phyloP scores from a whole-genome alignment of 2,113 vertebrate species.

The Herpailurus yagouaroundi region DNA sequence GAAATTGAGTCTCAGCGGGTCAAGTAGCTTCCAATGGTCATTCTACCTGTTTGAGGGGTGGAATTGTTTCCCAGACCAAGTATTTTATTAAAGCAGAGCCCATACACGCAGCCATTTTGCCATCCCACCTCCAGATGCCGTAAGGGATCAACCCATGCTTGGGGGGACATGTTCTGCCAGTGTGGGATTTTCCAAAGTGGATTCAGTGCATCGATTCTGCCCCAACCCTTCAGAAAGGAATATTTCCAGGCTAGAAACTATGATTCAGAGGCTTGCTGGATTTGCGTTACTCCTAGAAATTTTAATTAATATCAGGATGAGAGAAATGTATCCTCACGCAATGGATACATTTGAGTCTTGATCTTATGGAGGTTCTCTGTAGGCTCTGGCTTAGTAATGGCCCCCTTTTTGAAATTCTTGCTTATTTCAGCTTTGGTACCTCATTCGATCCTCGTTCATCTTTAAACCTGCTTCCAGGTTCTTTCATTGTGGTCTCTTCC shows the following conservation, averaged over 20 bases:
- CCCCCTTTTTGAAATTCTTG: neutral
- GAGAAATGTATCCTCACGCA: too few relatives aligned
- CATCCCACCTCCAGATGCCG: neutral
- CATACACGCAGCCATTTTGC: neutral
- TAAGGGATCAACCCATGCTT: rapidly evolving
- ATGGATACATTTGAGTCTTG: neutral
- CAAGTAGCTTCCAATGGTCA: neutral
- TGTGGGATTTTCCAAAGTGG: neutral
- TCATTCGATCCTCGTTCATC: neutral
- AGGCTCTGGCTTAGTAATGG: neutral
- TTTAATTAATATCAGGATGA: neutral
- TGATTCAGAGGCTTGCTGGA: neutral
- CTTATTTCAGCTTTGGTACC: neutral
- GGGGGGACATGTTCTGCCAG: neutral
- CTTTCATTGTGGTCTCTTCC: neutral
- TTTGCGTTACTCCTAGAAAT: neutral
- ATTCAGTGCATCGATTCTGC: neutral
- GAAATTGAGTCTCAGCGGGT: conserved; percentile 18
- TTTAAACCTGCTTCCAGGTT: neutral
- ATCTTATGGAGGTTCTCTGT: neutral
- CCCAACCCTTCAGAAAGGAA: neutral
- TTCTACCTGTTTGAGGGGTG: neutral
- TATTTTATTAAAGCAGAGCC: neutral
- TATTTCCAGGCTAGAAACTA: neutral
- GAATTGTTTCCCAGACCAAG: neutral